These are phyloP conservation scores for Ctenopoma kingsleyae DNA, from an alignment of 2,797 vertebrate species.

Conservation along the genomic window DNA sequence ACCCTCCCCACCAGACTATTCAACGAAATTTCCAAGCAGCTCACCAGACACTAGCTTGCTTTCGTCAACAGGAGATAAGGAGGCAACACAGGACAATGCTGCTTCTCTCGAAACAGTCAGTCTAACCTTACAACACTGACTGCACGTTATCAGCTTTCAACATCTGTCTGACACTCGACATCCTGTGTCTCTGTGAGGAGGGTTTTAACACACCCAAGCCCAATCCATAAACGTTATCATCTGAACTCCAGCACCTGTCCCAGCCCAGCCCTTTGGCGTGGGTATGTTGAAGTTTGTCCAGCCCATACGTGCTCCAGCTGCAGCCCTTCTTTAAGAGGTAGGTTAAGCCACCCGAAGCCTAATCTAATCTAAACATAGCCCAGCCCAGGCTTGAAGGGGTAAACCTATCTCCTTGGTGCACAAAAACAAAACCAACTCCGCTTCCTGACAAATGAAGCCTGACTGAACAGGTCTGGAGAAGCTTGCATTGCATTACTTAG, in stretches of 20 bases:
- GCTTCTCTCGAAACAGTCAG: conserved; percentile 63
- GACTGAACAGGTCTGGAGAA: conserved; percentile 80
- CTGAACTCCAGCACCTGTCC: conserved; percentile 54
- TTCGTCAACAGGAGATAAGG: conserved; percentile 64
- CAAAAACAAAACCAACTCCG: conserved; percentile 74
- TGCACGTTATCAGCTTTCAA: conserved; percentile 74
- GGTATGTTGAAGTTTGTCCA: conserved; percentile 52
- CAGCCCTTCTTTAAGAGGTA: conserved; percentile 52
- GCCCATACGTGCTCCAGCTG: conserved; percentile 55
- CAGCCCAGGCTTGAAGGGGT: conserved; percentile 75
- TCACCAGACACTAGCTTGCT: conserved; percentile 48
- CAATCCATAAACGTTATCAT: conserved; percentile 30
- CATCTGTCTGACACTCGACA: conserved; percentile 77
- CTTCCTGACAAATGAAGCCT: conserved; percentile 76
- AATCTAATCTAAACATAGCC: conserved; percentile 80
- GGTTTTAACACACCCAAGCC: conserved; percentile 47
- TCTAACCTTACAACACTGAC: conserved; percentile 71
- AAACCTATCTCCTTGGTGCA: conserved; percentile 75
- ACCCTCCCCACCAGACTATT: conserved; percentile 29
- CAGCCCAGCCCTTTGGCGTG: conserved; percentile 37
- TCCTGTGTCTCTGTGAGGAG: conserved; percentile 61
- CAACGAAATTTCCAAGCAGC: conserved; percentile 32
- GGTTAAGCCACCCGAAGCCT: conserved; percentile 64
- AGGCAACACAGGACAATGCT: conserved; percentile 65
- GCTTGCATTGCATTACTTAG: conserved; percentile 67